A percentile compares a stretch with the other conserved stretches of the same genome.
phyloP scores from a whole-genome alignment of 2,797 vertebrate species.

The Callimico goeldii region DNA sequence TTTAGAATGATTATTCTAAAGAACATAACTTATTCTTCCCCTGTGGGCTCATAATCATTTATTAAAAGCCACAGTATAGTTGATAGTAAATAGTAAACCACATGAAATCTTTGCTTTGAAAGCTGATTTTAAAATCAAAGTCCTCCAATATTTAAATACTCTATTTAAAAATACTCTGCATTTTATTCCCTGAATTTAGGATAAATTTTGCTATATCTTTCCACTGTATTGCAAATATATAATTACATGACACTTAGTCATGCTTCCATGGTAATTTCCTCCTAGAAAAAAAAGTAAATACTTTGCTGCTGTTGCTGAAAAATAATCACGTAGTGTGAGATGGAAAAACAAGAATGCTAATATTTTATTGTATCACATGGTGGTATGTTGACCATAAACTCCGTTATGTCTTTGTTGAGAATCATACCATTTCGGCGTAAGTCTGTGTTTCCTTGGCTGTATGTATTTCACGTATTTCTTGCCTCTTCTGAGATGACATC shows the following conservation, averaged over 20 bases:
- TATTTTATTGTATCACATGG: accelerated
- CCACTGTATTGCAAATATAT: not conserved
- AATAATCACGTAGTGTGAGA: accelerated
- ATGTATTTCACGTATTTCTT: not conserved
- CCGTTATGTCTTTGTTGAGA: not conserved
- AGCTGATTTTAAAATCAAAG: not conserved
- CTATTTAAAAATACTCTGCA: not conserved
- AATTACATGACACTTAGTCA: not conserved
- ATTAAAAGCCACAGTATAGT: not conserved
- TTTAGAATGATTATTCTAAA: not conserved
- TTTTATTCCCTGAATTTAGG: not conserved
- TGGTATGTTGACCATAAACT: not conserved
- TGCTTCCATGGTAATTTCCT: not conserved
- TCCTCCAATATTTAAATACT: not conserved
- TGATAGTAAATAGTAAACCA: not conserved
- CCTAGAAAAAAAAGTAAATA: not conserved
- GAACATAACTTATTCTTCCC: not conserved
- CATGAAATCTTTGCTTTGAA: not conserved
- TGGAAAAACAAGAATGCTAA: not conserved
- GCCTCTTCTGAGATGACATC: not conserved
- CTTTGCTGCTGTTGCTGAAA: not conserved
- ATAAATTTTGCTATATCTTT: not conserved
- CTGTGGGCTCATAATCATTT: not conserved
- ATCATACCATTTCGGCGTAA: not conserved
- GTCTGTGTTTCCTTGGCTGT: not conserved